Evolutionary conservation across 2,113 vertebrate species (phyloP), one percentile per base, ranked within the genome.

Genomic region (Meles meles): DNA sequence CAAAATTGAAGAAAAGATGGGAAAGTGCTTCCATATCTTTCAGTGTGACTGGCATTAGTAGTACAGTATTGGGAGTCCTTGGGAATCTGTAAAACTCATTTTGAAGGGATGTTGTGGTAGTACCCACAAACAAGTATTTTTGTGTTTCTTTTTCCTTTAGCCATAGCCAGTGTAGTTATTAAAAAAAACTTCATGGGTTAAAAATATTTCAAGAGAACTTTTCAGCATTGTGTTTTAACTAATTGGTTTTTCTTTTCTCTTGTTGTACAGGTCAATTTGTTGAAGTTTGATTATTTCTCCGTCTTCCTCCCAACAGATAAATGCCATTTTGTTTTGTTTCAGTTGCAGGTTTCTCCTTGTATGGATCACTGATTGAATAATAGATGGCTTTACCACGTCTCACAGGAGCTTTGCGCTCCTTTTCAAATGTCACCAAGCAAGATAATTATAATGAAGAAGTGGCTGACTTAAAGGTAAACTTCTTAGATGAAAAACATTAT

Each of bases 391-490:
- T 99, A 98, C 99, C 99, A 92, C 99, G 99, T 77, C 99, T 99
- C 97, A 99, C 99, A 29, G 99, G 99, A 93, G 99, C 99, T 20
- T 98, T 99, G 96, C 99, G 99, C 98, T 99, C 99, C 95, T 99
- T 99, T 98, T 99, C 99, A 98, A 99, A 99, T 97, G 99, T 99
- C 99, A 99, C 99, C 98, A 99, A 99, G 98, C 99, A 99, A 98
- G 99, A 99, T 87, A 99, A 99, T 98, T 98, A 99, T 82, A 98
- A 96, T 80, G 99, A 99, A 85, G 99, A 99, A 97, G 98, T 99
- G 57, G 98, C 97, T 98, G 99, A 99, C 96, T 98, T 99, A 96
- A 99, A 98, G 99, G 99, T 99, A 99, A 99, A 98, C 85, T 81
- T 91, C 96, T 97, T 95, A 95, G 63, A 88, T 94, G 67, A 93